Evolutionary conservation across 2,888 invertebrate genomes (phyloP).

Genomic region (Rotaria socialis): DNA sequence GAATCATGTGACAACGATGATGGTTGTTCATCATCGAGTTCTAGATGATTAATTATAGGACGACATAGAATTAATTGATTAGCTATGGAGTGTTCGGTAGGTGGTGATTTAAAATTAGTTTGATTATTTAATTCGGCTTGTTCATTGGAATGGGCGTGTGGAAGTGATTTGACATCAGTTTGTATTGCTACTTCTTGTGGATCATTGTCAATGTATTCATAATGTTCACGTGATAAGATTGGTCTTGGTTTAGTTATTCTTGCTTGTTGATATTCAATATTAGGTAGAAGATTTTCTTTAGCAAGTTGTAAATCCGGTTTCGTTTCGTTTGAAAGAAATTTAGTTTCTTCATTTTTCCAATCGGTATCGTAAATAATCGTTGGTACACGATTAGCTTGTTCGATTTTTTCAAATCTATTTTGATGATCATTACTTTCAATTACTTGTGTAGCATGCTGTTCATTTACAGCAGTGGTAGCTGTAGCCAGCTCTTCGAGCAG

Average conservation of each 20-base stretch:
- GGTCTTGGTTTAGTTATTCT: background rate
- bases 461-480: background rate
- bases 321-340: no score
- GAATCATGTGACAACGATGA: conserved; percentile 17
- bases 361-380: background rate
- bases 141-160: background rate
- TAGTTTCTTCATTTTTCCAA: background rate
- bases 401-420: background rate
- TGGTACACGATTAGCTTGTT: background rate
- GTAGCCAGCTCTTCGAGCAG: conserved; percentile 16
- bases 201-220: background rate
- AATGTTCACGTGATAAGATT: background rate
- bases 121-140: background rate
- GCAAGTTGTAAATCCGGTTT: background rate
- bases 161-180: background rate
- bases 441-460: background rate
- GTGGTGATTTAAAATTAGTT: background rate
- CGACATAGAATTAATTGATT: conserved; percentile 15
- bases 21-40: background rate
- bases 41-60: background rate
- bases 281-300: background rate
- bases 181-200: background rate
- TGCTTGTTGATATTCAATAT: background rate
- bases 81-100: background rate
- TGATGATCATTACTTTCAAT: background rate